A percentile compares a stretch with the other conserved stretches of the same genome.
These are phyloP conservation scores for Chironomus tentans DNA, from an alignment of 2,888 invertebrate species.

Conservation along the genomic window DNA sequence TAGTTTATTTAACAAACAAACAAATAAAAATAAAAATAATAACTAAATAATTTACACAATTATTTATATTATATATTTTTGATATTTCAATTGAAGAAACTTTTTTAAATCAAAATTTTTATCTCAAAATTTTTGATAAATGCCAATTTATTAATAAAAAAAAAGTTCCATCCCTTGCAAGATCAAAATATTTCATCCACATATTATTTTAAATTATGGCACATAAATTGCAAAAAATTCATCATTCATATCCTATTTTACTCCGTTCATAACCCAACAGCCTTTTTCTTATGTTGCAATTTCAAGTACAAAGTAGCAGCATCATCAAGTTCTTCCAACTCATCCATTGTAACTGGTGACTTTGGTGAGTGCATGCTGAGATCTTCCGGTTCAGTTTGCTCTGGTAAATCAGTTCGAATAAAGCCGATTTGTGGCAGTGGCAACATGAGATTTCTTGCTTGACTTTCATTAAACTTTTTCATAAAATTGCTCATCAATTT, in stretches of 20 bases:
- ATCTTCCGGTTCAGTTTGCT: conserved; percentile 88
- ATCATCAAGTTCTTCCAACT: conserved; percentile 47
- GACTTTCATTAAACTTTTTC: conserved; percentile 14
- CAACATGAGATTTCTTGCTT: not conserved
- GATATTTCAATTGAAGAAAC: no score
- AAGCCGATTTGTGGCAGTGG: not conserved
- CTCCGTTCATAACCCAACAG: not conserved
- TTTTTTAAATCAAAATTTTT: no score
- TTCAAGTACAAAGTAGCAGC: conserved; percentile 37
- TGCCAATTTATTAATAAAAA: no score
- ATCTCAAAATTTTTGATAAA: no score
- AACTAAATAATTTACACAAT: no score
- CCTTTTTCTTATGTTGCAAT: not conserved
- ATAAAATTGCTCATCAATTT: conserved; percentile 12
- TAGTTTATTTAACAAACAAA: no score
- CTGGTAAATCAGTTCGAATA: conserved; percentile 44
- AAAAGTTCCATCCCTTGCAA: no score
- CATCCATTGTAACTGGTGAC: conserved; percentile 35
- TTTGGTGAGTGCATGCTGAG: conserved; percentile 57
- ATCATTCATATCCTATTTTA: no score
- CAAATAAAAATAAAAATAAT: no score
- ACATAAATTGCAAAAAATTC: not conserved
- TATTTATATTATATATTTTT: no score
- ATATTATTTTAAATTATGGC: not conserved
- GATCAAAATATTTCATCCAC: no score